Evolutionary conservation across 2,888 invertebrate species (phyloP), one percentile per base, ranked within the genome.

Genomic region (Lycia hirtaria): DNA sequence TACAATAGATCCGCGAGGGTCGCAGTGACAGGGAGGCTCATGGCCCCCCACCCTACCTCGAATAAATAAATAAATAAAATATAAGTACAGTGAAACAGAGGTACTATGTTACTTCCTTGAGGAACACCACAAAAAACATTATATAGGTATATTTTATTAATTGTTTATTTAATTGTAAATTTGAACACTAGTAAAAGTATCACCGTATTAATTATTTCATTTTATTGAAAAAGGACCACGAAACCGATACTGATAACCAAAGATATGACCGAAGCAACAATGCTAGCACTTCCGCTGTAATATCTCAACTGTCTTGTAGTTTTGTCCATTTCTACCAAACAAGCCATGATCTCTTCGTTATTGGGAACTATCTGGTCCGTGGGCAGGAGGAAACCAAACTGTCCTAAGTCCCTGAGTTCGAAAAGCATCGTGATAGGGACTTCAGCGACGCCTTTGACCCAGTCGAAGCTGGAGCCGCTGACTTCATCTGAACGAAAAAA

Each of bases 351-450:
- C 70, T 93, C 92, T 51, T 84, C 80, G 43, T 81, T 82, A 22
- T 89, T 89, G 0, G 88, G 88, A 28, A 89, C 76, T 41, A 94
- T 94, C 58, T 92, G 82, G 0, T 80, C 78, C 1, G 88, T 58
- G 0, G 93, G 93, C 1, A 94, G 78, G 1, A 93, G 67, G 76
- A 94, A 94, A 0, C 94, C 94, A 60, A 83, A 87, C 4, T 71
- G 62, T 0, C 93, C 93, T 0, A 78, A 78, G 67, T 94, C 94
- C 14, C 94, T 74, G 1, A 94, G 81, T 69, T 94, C 94, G 32
- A 93, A 90, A 0, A 93, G 91, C 67, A 89, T 93, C 0, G 93
- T 80, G 48, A 94, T 91, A 0, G 93, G 93, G 0, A 93, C 80
- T 0, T 92, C 85, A 0, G 87, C 86, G 0, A 78, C 83, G 0